These are phyloP conservation scores for Pachyseris speciosa DNA, from an alignment of 64 coral and sea anemone species.

Conservation along the genomic window DNA sequence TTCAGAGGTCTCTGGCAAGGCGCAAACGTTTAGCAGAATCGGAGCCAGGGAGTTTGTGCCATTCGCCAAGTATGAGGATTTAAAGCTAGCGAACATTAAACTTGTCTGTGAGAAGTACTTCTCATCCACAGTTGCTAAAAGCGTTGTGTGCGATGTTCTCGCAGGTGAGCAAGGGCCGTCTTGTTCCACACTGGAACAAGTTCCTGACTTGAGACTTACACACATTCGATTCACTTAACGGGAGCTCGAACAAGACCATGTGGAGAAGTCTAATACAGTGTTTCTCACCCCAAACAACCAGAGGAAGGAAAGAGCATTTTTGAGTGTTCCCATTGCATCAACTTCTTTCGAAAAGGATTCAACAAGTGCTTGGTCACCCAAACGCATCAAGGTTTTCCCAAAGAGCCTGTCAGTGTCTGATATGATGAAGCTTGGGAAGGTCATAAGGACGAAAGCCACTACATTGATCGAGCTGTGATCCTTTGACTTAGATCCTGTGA, in stretches of 20 bases:
- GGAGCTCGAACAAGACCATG: neutral
- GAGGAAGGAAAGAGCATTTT: neutral
- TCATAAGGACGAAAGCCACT: neutral
- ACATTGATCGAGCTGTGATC: conserved; percentile 44
- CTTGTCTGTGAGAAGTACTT: conserved; percentile 19
- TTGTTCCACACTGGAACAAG: conserved; percentile 55
- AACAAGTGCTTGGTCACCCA: neutral
- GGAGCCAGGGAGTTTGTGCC: conserved; percentile 12
- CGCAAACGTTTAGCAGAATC: conserved; percentile 17
- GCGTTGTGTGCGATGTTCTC: conserved; percentile 20
- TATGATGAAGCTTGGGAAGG: conserved; percentile 66
- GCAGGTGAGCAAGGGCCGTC: conserved; percentile 59
- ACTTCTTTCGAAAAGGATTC: neutral
- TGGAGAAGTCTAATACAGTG: too few relatives aligned
- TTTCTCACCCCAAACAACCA: neutral
- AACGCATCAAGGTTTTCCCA: neutral
- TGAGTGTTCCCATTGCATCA: neutral
- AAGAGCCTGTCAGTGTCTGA: conserved; percentile 68
- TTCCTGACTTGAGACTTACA: conserved; percentile 47
- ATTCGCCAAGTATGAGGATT: neutral
- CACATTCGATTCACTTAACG: conserved; percentile 32
- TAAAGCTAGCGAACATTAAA: conserved; percentile 1
- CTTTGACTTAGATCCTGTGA: conserved; percentile 49
- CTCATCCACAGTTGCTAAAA: neutral
- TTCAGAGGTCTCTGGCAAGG: conserved; percentile 6